phyloP scores from a whole-genome alignment of 2,797 vertebrate species.

The Hyperoplus lanceolatus region DNA sequence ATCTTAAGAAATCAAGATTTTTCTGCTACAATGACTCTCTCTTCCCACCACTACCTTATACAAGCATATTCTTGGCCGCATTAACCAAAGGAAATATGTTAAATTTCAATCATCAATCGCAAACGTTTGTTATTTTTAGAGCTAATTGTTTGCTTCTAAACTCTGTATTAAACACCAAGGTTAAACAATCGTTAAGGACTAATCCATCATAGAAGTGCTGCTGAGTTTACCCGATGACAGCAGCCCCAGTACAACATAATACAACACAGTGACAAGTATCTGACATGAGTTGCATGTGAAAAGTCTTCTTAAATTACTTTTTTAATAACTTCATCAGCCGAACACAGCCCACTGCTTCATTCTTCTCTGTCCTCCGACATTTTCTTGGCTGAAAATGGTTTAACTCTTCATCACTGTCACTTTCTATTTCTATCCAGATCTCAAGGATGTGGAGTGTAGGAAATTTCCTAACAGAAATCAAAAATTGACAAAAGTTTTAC shows the following conservation, averaged over 20 bases:
- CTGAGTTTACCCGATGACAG: not conserved
- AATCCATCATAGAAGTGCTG: slow-evolving; percentile 7
- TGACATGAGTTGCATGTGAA: slow-evolving; percentile 10
- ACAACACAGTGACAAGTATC: not conserved
- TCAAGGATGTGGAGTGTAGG: too few species aligned
- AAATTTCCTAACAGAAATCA: not conserved
- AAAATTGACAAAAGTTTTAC: not conserved
- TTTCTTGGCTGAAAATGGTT: not conserved
- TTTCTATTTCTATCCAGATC: not conserved
- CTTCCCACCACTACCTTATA: not conserved
- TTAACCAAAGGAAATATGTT: not conserved
- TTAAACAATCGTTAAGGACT: slow-evolving; percentile 3
- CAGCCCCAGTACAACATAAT: not conserved
- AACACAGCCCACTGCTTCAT: too few species aligned
- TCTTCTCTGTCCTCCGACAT: not conserved
- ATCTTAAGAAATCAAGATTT: slow-evolving; percentile 54
- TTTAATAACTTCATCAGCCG: slow-evolving; percentile 12
- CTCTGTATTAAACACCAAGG: not conserved
- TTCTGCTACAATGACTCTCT: slow-evolving; percentile 4
- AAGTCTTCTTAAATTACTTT: slow-evolving; percentile 2
- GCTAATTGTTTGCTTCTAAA: not conserved
- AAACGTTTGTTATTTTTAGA: not conserved
- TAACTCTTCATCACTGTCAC: slow-evolving; percentile 8
- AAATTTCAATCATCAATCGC: not conserved
- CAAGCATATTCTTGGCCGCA: slow-evolving; percentile 1